Percentiles rank a stretch among this genome's conserved stretches.
These are phyloP conservation scores for Physocephala rufipes DNA, from an alignment of 2,888 invertebrate genomes.

Conservation along the genomic window DNA sequence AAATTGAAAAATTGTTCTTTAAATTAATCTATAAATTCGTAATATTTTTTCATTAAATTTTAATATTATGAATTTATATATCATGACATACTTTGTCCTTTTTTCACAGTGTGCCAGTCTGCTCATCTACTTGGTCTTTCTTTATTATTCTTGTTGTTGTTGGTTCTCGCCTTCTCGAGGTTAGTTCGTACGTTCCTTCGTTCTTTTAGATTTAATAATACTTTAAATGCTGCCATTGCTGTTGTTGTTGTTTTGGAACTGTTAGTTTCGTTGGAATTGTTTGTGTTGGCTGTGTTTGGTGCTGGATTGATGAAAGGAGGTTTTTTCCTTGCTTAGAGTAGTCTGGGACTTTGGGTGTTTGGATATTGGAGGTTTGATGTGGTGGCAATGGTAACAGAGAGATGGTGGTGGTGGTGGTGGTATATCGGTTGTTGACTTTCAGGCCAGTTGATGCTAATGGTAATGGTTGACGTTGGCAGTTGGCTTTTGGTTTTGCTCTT, in stretches of 20 bases:
- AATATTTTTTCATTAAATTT: too few species aligned
- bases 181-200: slow-evolving; percentile 21
- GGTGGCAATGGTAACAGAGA: not conserved
- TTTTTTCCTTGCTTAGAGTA: not conserved
- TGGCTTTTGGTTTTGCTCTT: too few species aligned
- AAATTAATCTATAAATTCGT: too few species aligned
- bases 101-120: too few species aligned
- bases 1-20: too few species aligned
- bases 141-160: too few species aligned
- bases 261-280: not conserved
- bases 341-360: slow-evolving; percentile 9
- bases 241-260: not conserved
- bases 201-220: slow-evolving; percentile 33
- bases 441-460: too few species aligned
- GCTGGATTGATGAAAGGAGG: not conserved
- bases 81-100: too few species aligned
- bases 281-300: too few species aligned
- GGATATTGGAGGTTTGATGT: slow-evolving; percentile 11
- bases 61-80: too few species aligned
- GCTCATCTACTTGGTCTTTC: too few species aligned
- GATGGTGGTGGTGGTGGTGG: not conserved
- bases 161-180: slow-evolving; percentile 11
- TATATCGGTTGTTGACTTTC: not conserved
- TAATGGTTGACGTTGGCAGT: too few species aligned
- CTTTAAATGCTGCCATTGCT: slow-evolving; percentile 24